Conservation (phyloP, 1,140 invertebrate genomes). For the Philotrypesis tridentata region DNA sequence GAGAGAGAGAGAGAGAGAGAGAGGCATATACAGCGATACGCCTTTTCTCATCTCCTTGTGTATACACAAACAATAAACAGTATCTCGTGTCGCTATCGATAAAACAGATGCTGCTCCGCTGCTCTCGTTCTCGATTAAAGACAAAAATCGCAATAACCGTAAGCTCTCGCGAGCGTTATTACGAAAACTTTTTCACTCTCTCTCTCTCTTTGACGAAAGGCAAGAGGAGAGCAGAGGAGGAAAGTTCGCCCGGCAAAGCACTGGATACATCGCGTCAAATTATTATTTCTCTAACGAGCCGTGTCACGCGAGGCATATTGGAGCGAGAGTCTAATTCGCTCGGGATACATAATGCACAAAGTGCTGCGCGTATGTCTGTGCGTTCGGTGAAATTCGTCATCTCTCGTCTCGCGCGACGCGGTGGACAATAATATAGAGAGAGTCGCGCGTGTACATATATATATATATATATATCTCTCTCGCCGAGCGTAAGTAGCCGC, state of each 20-base stretch:
- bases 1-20: no score
- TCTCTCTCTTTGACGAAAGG: no score
- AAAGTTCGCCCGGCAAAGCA: neutral
- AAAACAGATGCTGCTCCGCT: no score
- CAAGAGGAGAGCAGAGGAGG: neutral
- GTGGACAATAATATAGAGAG: neutral
- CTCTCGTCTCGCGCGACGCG: neutral
- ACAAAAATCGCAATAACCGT: no score
- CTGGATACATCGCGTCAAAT: slow-evolving; percentile 44
- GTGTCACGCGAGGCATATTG: slow-evolving; percentile 5
- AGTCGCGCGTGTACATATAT: no score
- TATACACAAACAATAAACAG: no score
- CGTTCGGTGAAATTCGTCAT: slow-evolving; percentile 43
- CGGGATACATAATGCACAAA: neutral
- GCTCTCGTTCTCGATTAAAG: no score
- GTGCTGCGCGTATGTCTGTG: neutral
- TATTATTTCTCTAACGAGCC: slow-evolving; percentile 2
- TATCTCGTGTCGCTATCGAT: no score
- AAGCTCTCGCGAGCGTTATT: neutral
- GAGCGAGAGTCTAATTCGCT: slow-evolving; percentile 1
- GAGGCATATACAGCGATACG: no score
- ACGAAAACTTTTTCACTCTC: neutral
- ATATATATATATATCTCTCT: no score
- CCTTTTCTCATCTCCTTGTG: no score
- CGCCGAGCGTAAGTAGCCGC: neutral